Conservation (phyloP, 2,113 vertebrate species). For the Cyanoramphus novaezelandiae region DNA sequence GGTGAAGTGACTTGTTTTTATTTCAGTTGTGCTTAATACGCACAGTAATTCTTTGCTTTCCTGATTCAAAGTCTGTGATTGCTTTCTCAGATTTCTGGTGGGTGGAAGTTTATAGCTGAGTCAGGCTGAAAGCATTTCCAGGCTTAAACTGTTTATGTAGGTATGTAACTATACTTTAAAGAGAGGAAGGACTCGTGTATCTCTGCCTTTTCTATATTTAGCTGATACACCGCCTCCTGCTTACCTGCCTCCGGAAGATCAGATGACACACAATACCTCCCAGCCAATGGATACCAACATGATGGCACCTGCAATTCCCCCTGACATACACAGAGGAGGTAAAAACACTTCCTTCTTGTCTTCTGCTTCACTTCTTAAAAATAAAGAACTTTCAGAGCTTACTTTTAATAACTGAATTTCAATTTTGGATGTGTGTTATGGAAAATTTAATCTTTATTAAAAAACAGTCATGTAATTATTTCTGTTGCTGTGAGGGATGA, state of each 20-base stretch:
- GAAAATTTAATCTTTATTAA: background rate
- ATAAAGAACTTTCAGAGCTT: background rate
- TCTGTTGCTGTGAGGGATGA: background rate
- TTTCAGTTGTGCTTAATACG: background rate
- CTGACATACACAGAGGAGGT: slow-evolving; percentile 90
- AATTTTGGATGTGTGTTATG: background rate
- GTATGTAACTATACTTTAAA: background rate
- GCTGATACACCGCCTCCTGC: slow-evolving; percentile 95
- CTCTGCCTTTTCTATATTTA: slow-evolving; percentile 45
- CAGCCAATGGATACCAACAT: slow-evolving; percentile 98
- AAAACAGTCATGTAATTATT: accelerated
- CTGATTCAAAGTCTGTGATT: background rate
- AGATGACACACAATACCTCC: slow-evolving; percentile 93
- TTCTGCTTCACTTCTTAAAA: background rate
- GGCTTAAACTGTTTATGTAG: background rate
- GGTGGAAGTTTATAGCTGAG: slow-evolving; percentile 34
- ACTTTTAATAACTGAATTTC: background rate
- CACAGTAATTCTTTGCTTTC: slow-evolving; percentile 10
- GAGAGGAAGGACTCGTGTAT: background rate
- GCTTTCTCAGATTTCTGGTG: slow-evolving; percentile 31
- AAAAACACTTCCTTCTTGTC: background rate
- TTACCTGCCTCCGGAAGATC: slow-evolving; percentile 96
- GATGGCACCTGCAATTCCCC: slow-evolving; percentile 84
- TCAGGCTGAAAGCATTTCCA: slow-evolving; percentile 30
- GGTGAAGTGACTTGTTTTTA: background rate